Conservation (phyloP, 2,888 invertebrate species). For the Perizoma flavofasciatum region DNA sequence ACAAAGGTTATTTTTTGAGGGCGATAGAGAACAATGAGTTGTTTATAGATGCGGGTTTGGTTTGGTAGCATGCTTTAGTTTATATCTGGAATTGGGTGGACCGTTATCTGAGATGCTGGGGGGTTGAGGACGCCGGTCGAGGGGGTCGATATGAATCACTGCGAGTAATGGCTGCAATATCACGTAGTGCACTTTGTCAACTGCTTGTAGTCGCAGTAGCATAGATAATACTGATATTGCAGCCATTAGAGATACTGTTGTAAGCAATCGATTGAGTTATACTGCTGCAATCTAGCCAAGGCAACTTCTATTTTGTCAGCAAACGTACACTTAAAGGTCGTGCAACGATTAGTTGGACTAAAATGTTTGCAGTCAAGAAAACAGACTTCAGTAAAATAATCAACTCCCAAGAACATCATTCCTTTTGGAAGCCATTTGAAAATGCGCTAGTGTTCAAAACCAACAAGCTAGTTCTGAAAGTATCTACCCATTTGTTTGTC, state of each 20-base stretch:
- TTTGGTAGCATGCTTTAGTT: constrained; percentile 30
- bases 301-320: constrained; percentile 2
- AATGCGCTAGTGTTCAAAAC: too few relatives aligned
- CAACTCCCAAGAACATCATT: too few relatives aligned
- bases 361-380: not conserved
- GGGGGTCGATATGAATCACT: constrained; percentile 80
- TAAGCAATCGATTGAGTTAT: constrained; percentile 54
- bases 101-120: constrained; percentile 67
- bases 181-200: constrained; percentile 84
- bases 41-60: constrained; percentile 40
- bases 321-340: not conserved
- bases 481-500: too few relatives aligned
- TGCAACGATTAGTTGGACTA: constrained; percentile 12
- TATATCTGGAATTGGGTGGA: constrained; percentile 37
- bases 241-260: constrained; percentile 58
- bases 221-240: constrained; percentile 78
- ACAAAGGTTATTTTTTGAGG: constrained; percentile 37
- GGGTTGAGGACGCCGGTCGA: constrained; percentile 52
- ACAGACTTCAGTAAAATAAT: too few relatives aligned
- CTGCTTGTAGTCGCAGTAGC: constrained; percentile 78
- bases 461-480: too few relatives aligned
- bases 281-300: constrained; percentile 41
- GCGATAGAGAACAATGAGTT: constrained; percentile 41
- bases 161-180: constrained; percentile 83
- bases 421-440: too few relatives aligned